These are phyloP conservation scores for Riptortus pedestris DNA, from an alignment of 1,140 invertebrate species.

Conservation along the genomic window DNA sequence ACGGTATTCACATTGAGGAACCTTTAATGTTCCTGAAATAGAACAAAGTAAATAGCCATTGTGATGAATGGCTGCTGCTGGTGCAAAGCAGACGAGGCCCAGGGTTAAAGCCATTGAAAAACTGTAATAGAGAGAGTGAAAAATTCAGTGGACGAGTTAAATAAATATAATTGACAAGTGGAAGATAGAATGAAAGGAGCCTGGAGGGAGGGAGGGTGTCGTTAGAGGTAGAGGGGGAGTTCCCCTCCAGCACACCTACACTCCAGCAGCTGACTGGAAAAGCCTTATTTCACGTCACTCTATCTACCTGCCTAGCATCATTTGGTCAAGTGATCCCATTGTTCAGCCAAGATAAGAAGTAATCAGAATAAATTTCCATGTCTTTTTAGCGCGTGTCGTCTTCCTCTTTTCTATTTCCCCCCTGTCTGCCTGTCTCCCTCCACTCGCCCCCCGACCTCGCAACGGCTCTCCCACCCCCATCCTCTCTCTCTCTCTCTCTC, in stretches of 20 bases:
- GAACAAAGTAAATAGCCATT: too few species aligned
- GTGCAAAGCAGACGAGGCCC: too few species aligned
- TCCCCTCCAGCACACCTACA: neutral
- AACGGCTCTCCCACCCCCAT: neutral
- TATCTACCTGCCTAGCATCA: neutral
- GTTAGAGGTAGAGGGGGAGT: neutral
- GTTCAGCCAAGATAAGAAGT: slow-evolving; percentile 1
- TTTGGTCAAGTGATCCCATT: slow-evolving; percentile 8
- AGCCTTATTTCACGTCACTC: slow-evolving; percentile 11
- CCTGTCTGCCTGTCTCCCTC: neutral
- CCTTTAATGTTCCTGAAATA: too few species aligned
- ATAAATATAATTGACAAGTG: too few species aligned
- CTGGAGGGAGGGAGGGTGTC: neutral
- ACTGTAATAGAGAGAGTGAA: too few species aligned
- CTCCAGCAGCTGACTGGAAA: neutral
- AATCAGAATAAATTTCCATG: slow-evolving; percentile 19
- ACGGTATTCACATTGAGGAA: too few species aligned
- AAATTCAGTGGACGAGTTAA: too few species aligned
- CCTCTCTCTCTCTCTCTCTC: neutral
- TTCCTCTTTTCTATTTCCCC: neutral
- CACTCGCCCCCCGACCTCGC: neutral
- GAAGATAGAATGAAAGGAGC: too few species aligned
- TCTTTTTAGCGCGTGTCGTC: neutral
- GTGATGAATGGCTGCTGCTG: too few species aligned
- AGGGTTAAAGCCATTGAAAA: too few species aligned